Evolutionary conservation across 2,113 vertebrate genomes (phyloP), one percentile per base, ranked within the genome.

Genomic region (Emydocephalus ijimae): DNA sequence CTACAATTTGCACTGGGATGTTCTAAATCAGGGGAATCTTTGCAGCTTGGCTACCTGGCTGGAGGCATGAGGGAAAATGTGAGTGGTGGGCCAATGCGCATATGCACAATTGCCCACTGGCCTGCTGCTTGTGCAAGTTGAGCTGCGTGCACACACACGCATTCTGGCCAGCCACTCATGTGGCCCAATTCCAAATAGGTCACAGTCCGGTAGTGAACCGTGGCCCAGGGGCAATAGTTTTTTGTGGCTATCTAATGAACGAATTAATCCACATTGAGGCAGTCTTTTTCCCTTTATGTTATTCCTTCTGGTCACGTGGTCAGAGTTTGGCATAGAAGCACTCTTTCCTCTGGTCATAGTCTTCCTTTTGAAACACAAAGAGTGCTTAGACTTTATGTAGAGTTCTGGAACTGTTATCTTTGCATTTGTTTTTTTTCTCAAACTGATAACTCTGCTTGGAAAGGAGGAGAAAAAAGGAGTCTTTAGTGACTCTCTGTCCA

Each of bases 101-200:
- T 7, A 59, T 23, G 0, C 20, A 57, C 6, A 23, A 57, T 57
- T 57, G 57, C 57, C 57, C 23, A 24, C 23, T 59, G 6, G 23
- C 21, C 23, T 2, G 2, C 23, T 9, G 2, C 23, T 59, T 3
- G 57, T 24, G 57, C 57, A 23, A 59, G 7, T 59, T 59, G 57
- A 24, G 7, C 21, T 59, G 7, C 21, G 57, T 59, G 57, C 0
- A 0, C 7, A 24, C 7, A 59, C 7, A 9, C 0, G 0, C 23
- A 59, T 23, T 59, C 57, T 59, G 57, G 7, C 57, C 57, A 59
- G 56, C 56, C 20, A 23, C 20, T 57, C 20, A 7, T 23, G 20
- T 54, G 52, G 52, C 52, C 54, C 20, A 59, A 59, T 24, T 59
- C 23, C 57, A 3, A 59, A 24, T 24, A 59, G 57, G 23, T 7